Conservation (phyloP, 2,888 invertebrate genomes). For the Aphidoletes aphidimyza region DNA sequence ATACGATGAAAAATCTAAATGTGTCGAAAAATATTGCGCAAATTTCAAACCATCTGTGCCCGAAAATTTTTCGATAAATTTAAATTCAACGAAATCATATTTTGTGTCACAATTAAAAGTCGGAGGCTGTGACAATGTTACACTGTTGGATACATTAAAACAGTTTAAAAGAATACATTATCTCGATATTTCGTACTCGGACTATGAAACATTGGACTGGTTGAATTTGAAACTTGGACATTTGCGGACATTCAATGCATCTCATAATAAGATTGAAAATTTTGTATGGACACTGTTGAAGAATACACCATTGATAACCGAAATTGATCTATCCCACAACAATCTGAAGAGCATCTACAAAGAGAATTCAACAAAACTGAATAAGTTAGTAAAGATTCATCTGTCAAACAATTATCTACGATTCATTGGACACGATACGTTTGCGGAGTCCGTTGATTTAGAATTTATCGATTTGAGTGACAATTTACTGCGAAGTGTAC, state of each 20-base stretch:
- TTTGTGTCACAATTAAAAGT: background rate
- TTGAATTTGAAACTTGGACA: background rate
- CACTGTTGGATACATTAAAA: background rate
- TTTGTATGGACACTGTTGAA: background rate
- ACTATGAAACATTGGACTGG: background rate
- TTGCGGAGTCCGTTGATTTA: too few species aligned
- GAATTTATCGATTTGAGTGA: too few species aligned
- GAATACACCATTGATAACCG: background rate
- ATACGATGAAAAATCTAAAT: too few species aligned
- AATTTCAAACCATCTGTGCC: background rate
- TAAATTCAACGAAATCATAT: too few species aligned
- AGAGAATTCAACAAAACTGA: too few species aligned
- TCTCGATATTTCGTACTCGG: background rate
- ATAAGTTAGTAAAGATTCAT: too few species aligned
- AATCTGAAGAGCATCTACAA: too few species aligned
- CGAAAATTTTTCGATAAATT: background rate
- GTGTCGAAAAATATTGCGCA: too few species aligned
- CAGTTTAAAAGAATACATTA: background rate
- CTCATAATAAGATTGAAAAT: background rate
- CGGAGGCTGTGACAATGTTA: background rate
- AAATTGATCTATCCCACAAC: background rate
- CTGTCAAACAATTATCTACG: too few species aligned
- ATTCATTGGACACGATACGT: too few species aligned
- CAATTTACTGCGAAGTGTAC: too few species aligned
- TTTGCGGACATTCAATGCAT: background rate